These are phyloP conservation scores for Drosophila neonasuta DNA, from an alignment of 2,888 invertebrate species.

Conservation along the genomic window DNA sequence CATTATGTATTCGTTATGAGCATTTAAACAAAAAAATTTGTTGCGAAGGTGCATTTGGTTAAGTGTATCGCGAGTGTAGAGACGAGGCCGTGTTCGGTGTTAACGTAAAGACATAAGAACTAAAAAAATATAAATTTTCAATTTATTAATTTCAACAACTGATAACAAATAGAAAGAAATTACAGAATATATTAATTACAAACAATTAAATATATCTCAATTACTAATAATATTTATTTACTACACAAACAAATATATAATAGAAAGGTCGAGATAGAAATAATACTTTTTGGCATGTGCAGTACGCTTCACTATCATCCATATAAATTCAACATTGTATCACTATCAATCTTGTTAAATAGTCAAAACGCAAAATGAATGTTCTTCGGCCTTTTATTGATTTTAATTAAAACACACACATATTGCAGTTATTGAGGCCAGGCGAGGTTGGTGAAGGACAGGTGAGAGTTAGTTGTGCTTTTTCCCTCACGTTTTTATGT, in stretches of 20 bases:
- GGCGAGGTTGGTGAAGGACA: conserved; percentile 89
- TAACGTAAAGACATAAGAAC: too few relatives aligned
- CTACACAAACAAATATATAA: neutral
- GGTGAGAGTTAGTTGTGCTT: conserved; percentile 83
- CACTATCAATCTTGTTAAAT: conserved; percentile 7
- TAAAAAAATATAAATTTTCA: too few relatives aligned
- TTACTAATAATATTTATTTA: neutral
- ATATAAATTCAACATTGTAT: conserved; percentile 4
- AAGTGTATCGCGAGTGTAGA: too few relatives aligned
- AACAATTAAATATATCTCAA: too few relatives aligned
- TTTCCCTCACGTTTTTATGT: conserved; percentile 15
- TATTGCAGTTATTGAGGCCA: conserved; percentile 86
- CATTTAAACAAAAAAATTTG: too few relatives aligned
- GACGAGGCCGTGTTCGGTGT: too few relatives aligned
- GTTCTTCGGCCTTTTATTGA: conserved; percentile 38
- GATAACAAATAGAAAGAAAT: too few relatives aligned
- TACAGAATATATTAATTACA: too few relatives aligned
- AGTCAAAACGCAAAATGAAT: conserved; percentile 26
- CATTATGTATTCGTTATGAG: too few relatives aligned
- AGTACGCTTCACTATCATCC: neutral
- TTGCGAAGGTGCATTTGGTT: too few relatives aligned
- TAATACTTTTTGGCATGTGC: neutral
- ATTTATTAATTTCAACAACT: too few relatives aligned
- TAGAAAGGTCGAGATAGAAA: neutral
- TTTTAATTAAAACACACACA: conserved; percentile 54